A percentile compares a stretch with the other conserved stretches of the same genome.
Evolutionary conservation across 2,888 invertebrate species (phyloP).

Genomic region (Trissoscelio sp.): DNA sequence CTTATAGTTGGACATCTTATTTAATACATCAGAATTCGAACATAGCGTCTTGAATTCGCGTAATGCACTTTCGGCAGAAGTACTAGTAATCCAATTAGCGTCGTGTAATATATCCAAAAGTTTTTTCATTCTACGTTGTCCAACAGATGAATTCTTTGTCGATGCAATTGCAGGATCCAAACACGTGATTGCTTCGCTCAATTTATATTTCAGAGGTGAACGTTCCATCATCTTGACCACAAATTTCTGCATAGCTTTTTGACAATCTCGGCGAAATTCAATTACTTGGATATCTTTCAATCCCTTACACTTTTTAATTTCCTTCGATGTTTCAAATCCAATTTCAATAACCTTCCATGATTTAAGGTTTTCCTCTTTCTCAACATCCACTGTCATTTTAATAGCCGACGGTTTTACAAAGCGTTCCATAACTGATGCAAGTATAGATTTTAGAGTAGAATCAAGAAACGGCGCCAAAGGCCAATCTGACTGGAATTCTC

Average conservation of each 20-base stretch:
- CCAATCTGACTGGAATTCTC: slow-evolving; percentile 27
- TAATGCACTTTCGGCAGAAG: background rate
- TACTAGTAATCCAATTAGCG: slow-evolving; percentile 1
- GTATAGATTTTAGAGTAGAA: slow-evolving; percentile 8
- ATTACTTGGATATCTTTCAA: slow-evolving; percentile 1
- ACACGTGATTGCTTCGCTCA: background rate
- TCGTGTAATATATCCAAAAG: background rate
- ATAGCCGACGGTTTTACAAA: slow-evolving; percentile 3
- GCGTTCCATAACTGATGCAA: slow-evolving; percentile 9
- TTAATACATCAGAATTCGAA: background rate
- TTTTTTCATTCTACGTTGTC: background rate
- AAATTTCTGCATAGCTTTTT: slow-evolving; percentile 20
- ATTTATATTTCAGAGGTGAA: slow-evolving; percentile 10
- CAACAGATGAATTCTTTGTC: background rate
- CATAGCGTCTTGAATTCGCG: background rate
- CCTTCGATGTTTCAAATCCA: slow-evolving; percentile 26
- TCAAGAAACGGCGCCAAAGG: slow-evolving; percentile 28
- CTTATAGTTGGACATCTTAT: background rate
- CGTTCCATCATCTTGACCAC: slow-evolving; percentile 29
- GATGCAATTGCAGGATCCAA: slow-evolving; percentile 15
- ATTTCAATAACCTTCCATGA: slow-evolving; percentile 21
- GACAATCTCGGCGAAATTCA: slow-evolving; percentile 7
- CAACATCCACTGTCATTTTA: slow-evolving; percentile 5
- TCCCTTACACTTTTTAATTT: slow-evolving; percentile 22
- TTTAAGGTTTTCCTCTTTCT: slow-evolving; percentile 18